A percentile compares a stretch with the other conserved stretches of the same genome.
Evolutionary conservation across 1,140 invertebrate genomes (phyloP).

Genomic region (Lepidurus arcticus): DNA sequence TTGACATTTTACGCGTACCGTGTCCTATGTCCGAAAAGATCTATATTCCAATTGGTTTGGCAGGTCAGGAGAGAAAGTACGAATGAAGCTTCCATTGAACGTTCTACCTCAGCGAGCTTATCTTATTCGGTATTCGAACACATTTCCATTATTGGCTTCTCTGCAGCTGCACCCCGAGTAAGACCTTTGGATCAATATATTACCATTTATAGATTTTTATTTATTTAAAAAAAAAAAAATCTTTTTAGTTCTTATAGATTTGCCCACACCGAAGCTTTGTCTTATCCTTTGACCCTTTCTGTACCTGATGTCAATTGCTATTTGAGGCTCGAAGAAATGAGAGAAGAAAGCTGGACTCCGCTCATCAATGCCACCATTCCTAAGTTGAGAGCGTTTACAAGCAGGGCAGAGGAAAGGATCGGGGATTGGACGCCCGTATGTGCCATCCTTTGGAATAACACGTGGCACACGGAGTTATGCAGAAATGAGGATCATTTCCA

Average conservation of each 20-base stretch:
- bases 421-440: not conserved
- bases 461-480: not conserved
- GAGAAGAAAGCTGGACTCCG: not conserved
- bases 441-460: not conserved
- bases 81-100: not conserved
- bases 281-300: not conserved
- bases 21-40: not conserved
- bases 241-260: conserved; percentile 1
- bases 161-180: conserved; percentile 11
- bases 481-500: not conserved
- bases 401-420: not conserved
- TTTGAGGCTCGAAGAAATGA: not conserved
- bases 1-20: not conserved
- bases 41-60: not conserved
- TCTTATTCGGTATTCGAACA: conserved; percentile 1
- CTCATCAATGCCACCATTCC: not conserved
- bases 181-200: not conserved
- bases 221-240: not conserved
- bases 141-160: conserved; percentile 15
- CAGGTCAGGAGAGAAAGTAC: conserved; percentile 1
- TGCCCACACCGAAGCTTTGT: not conserved
- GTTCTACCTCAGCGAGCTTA: not conserved
- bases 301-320: conserved; percentile 10
- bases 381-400: not conserved
- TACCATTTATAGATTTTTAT: not conserved